These are phyloP conservation scores for Megaustenia siamemsis DNA, from an alignment of 2,888 invertebrate species.

Conservation along the genomic window DNA sequence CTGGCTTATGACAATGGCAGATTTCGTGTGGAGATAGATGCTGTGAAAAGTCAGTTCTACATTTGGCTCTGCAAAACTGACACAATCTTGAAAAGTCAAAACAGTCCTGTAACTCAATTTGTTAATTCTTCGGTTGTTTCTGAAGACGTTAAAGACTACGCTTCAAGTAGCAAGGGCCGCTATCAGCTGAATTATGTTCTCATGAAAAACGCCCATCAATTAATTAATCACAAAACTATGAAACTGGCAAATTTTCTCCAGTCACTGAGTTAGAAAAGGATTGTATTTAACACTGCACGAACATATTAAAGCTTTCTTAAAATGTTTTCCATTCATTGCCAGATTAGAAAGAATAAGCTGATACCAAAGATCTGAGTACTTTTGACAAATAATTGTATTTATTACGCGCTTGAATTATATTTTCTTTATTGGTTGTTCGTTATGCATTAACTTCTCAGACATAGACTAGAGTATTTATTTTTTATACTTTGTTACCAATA, in stretches of 20 bases:
- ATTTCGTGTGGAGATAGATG: not conserved
- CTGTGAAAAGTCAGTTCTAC: not conserved
- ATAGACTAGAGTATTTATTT: too few species aligned
- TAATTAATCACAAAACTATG: not conserved
- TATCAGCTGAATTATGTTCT: constrained; percentile 14
- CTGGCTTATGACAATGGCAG: not conserved
- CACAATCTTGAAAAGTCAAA: constrained; percentile 4
- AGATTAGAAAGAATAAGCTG: not conserved
- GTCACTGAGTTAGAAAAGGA: not conserved
- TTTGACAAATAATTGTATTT: not conserved
- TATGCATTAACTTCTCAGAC: too few species aligned
- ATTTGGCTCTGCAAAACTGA: not conserved
- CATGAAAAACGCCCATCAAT: constrained; percentile 21
- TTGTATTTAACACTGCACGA: too few species aligned
- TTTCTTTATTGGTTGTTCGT: too few species aligned
- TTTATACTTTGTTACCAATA: too few species aligned
- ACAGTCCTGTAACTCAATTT: not conserved
- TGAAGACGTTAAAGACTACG: not conserved
- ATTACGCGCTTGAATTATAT: too few species aligned
- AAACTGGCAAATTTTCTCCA: not conserved
- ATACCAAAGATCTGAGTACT: not conserved
- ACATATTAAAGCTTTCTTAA: not conserved
- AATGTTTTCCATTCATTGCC: not conserved
- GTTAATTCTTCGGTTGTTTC: constrained; percentile 3
- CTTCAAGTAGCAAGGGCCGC: not conserved